Evolutionary conservation across 2,113 vertebrate genomes (phyloP).

Genomic region (Python bivittatus): DNA sequence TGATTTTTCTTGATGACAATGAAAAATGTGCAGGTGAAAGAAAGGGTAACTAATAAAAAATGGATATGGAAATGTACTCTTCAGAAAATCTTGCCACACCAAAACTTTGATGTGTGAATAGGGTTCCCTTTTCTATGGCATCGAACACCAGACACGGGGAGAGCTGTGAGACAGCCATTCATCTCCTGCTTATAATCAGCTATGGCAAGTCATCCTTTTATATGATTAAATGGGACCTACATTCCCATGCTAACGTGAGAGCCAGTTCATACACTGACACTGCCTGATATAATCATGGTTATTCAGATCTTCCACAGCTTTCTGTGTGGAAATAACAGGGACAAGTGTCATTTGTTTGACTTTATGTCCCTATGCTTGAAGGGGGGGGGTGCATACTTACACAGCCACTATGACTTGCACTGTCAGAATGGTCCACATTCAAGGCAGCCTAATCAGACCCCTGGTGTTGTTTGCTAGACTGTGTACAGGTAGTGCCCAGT

Average conservation of each 20-base stretch:
- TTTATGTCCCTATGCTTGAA: neutral
- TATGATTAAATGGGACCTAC: neutral
- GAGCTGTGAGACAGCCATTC: neutral
- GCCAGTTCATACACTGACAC: neutral
- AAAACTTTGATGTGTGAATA: neutral
- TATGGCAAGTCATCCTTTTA: neutral
- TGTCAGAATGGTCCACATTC: neutral
- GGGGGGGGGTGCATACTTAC: neutral
- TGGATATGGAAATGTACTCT: neutral
- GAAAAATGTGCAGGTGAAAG: neutral
- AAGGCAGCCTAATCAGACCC: neutral
- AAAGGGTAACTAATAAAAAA: neutral
- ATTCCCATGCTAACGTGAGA: neutral
- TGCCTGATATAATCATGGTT: neutral
- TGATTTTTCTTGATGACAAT: neutral
- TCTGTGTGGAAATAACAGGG: neutral
- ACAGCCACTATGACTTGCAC: neutral
- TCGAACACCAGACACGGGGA: neutral
- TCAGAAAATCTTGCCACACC: neutral
- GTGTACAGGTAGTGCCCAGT: too few relatives aligned
- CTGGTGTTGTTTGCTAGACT: neutral
- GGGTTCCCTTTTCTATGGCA: neutral
- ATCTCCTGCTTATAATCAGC: neutral
- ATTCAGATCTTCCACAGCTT: neutral
- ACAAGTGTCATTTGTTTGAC: neutral